A percentile compares a stretch with the other conserved stretches of the same genome.
These are phyloP conservation scores for Cervus canadensis DNA, from an alignment of 2,113 vertebrate species.

Conservation along the genomic window DNA sequence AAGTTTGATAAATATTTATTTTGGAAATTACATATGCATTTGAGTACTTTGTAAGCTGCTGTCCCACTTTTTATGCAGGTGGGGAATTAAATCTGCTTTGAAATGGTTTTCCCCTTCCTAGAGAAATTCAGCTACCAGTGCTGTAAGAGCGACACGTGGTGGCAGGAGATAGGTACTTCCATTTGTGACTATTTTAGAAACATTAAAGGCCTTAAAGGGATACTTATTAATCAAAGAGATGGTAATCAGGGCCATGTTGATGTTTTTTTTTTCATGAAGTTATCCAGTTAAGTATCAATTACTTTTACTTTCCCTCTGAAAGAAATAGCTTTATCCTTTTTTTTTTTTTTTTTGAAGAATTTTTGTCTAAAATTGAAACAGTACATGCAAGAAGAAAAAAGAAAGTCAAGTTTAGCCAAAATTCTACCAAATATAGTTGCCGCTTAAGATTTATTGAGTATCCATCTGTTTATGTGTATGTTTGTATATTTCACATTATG, in stretches of 20 bases:
- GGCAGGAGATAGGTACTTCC: conserved; percentile 58
- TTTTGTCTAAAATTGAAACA: conserved; percentile 30
- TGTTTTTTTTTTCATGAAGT: not conserved
- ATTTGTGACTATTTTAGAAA: not conserved
- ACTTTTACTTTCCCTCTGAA: not conserved
- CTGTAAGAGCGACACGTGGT: conserved; percentile 66
- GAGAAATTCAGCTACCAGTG: not conserved
- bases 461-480: not conserved
- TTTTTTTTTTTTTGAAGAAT: not conserved
- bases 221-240: not conserved
- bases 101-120: not conserved
- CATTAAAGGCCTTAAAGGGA: not conserved
- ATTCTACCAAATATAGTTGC: not conserved
- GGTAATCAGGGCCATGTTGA: not conserved
- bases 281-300: not conserved
- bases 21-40: not conserved
- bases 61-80: not conserved
- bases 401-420: not conserved
- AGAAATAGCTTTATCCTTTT: not conserved
- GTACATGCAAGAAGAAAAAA: not conserved
- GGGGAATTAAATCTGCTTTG: not conserved
- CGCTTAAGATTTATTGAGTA: not conserved
- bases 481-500: not conserved
- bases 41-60: not conserved
- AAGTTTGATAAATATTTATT: not conserved